phyloP scores from a whole-genome alignment of 2,888 invertebrate species.

The Agrilus biguttatus region DNA sequence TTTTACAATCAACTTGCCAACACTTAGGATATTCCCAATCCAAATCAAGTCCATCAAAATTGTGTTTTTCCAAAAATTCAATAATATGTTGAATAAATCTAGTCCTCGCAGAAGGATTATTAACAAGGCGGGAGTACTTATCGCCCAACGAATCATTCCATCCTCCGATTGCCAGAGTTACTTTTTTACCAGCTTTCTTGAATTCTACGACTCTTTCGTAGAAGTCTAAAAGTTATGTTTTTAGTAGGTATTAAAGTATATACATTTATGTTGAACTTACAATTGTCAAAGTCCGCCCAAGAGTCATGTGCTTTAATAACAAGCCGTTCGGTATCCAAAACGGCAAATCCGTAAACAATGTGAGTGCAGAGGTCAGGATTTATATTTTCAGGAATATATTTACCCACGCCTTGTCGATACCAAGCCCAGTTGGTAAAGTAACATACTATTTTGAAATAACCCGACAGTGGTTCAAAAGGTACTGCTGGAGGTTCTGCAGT shows the following conservation, averaged over 20 bases:
- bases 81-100: conserved; percentile 63
- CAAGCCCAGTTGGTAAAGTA: conserved; percentile 93
- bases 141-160: conserved; percentile 90
- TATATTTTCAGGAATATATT: conserved; percentile 74
- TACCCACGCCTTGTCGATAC: conserved; percentile 70
- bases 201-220: conserved; percentile 70
- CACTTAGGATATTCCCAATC: conserved; percentile 93
- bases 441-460: conserved; percentile 69
- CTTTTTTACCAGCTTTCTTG: conserved; percentile 68
- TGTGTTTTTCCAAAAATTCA: conserved; percentile 62
- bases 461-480: conserved; percentile 36
- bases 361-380: conserved; percentile 82
- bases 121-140: conserved; percentile 75
- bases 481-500: conserved; percentile 25
- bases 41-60: conserved; percentile 86
- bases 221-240: conserved; percentile 42
- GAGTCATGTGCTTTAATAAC: conserved; percentile 73
- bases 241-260: not conserved
- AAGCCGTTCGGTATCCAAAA: conserved; percentile 68
- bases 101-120: conserved; percentile 54
- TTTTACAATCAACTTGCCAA: conserved; percentile 77
- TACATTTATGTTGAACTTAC: conserved; percentile 33
- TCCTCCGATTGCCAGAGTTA: conserved; percentile 80
- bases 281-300: conserved; percentile 81
- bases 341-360: conserved; percentile 85